Base-by-base conservation (phyloP, 2,113 vertebrate genomes). In the Phylloscopus whistleri region DNA sequence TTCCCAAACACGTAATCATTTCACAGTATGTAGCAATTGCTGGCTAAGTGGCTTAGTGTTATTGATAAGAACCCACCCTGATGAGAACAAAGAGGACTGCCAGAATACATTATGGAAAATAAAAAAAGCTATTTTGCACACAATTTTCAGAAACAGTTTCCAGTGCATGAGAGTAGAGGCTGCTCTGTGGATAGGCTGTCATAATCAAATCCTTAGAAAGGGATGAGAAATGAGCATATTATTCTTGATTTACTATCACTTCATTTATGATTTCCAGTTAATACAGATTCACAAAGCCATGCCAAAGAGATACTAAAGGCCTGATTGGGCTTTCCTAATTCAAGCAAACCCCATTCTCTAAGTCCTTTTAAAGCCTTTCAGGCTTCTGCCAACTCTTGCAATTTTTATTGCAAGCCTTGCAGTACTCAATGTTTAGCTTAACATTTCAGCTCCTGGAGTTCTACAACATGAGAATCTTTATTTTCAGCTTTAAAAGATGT, bases 1-100 rank as follows among this genome's bases (percentile, higher is more conserved):
- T 97, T 98, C 96, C 93, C 96, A 98, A 98, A 97, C 91, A 98
- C 79, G 92, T 75, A 96, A 97, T 97, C 94, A 96, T 93, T 87
- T 75, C 64, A 89, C 91, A 94, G 86, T 87, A 63, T 48, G 92
- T 27, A 72, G 93, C 89, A 95, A 94, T 79, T 94, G 88, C 79
- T 95, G 89, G 73, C 73, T 95, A 98, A 98, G 91, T 97, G 94
- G 84, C 63, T 94, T 74, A 73, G 86, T 78, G 62, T 95, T 97
- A 91, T 91, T 87, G 89, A 67, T 84, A 95, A 97, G 82, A 97
- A 85, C 85, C 67, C 16, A 87, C 67, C 90, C 95, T 96, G 75
- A 97, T 97, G 87, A 97, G 93, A 97, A 96, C 44, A 96, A 96
- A 97, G 63, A 86, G 67, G 33, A 93, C 92, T 96, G 90, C 72